phyloP scores from a whole-genome alignment of 2,888 invertebrate genomes.

The Clunio marinus region DNA sequence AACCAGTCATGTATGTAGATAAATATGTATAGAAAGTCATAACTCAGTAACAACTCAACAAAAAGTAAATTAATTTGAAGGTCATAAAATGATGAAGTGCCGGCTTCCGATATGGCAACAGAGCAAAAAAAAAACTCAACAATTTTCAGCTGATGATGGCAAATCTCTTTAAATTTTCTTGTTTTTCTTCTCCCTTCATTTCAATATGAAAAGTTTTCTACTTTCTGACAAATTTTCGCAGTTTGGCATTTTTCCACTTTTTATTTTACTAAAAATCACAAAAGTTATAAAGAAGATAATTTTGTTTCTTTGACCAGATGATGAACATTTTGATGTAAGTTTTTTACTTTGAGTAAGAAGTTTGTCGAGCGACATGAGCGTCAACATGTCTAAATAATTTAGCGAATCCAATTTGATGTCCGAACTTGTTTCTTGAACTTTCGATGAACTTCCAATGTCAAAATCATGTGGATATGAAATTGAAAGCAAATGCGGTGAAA shows the following conservation, averaged over 20 bases:
- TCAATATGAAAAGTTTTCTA: neutral
- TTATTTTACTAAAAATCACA: neutral
- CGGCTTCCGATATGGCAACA: neutral
- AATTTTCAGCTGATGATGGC: slow-evolving; percentile 20
- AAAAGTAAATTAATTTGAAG: neutral
- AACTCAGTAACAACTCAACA: neutral
- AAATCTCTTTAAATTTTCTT: no score
- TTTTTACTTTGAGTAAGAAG: neutral
- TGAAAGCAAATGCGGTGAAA: neutral
- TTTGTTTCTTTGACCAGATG: neutral
- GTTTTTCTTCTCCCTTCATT: no score
- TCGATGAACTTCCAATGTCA: neutral
- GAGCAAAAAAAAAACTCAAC: neutral
- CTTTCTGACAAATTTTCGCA: neutral
- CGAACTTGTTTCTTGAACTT: neutral
- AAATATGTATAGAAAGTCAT: neutral
- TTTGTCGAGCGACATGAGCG: neutral
- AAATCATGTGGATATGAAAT: neutral
- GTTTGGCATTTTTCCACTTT: slow-evolving; percentile 21
- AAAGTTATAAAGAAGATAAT: neutral
- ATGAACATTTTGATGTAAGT: neutral
- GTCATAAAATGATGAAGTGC: neutral
- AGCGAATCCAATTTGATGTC: neutral
- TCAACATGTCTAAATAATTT: neutral
- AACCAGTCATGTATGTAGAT: neutral